Base-by-base conservation (phyloP, 2,797 vertebrate species). In the Synanceia verrucosa region DNA sequence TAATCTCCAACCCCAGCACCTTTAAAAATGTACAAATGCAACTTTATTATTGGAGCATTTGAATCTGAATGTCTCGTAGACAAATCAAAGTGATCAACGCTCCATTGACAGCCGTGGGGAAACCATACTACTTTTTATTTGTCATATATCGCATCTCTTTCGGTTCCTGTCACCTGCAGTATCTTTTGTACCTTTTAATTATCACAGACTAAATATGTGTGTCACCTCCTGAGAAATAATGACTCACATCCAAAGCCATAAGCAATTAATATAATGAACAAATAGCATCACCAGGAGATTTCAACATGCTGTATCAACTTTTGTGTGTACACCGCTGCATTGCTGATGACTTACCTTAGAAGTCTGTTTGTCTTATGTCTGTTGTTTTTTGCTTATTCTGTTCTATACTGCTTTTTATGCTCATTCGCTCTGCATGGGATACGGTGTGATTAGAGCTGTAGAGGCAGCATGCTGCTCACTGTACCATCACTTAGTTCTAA, bases 391-490 rank as follows among this genome's bases (percentile, higher is more conserved):
- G 28, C 14, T 24, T 18, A 8, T 47, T 46, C 21, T 41, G 2
- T 57, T 39, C 31, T 72, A 26, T 43, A 59, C n/a, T 24, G 19
- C 18, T 34, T 41, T 24, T 6, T 31, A 29, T 60, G 47, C 64
- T 60, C 3, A 12, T 36, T 72, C 29, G 18, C 19, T 21, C 28
- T 50, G 18, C 33, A 61, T 55, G 62, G 70, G 37, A 77, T 5
- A 16, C 21, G 34, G 21, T 66, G 60, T 29, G 46, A 33, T 65
- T 60, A 55, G 59, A 70, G 62, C 73, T 78, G 70, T 26, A 37
- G 37, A 68, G 53, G 44, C 29, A 58, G 36, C 43, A 23, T 52
- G 55, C 26, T 61, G 64, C 34, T 64, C 29, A 5, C 43, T 48
- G 6, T 39, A 23, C 19, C 34, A 2, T 63, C 21, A 31, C 8